These are phyloP conservation scores for Sakesphorus luctuosus DNA, from an alignment of 2,113 vertebrate genomes.

Conservation along the genomic window DNA sequence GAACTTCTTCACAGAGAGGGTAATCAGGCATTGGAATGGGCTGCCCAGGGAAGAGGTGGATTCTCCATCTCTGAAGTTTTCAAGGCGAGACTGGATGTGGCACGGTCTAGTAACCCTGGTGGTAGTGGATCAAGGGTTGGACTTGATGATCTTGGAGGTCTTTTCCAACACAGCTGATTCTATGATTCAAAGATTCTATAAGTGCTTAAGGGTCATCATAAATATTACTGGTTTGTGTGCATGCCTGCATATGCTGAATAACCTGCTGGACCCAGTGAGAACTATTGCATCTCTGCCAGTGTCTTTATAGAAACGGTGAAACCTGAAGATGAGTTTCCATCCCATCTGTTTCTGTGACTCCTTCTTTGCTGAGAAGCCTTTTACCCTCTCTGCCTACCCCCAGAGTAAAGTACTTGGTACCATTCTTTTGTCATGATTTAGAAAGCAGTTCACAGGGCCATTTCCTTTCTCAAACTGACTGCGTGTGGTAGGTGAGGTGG, in stretches of 20 bases:
- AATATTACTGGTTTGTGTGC: not conserved
- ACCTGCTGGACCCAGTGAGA: not conserved
- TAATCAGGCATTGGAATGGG: too few relatives aligned
- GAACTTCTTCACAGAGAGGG: too few relatives aligned
- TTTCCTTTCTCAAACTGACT: not conserved
- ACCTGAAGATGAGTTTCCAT: not conserved
- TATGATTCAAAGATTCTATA: too few relatives aligned
- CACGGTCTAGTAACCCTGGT: too few relatives aligned
- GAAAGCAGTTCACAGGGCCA: rapidly evolving
- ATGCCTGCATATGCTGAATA: not conserved
- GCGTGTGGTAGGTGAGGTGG: not conserved
- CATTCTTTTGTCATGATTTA: not conserved
- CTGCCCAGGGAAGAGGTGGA: too few relatives aligned
- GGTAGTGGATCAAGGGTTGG: too few relatives aligned
- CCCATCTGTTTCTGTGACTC: not conserved
- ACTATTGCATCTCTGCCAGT: not conserved
- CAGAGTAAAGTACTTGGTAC: not conserved
- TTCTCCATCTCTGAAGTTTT: too few relatives aligned
- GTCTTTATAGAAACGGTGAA: rapidly evolving
- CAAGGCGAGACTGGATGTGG: too few relatives aligned
- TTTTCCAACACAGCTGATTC: too few relatives aligned
- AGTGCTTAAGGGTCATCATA: not conserved
- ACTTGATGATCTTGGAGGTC: too few relatives aligned
- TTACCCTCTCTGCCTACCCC: not conserved
- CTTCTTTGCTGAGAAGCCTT: not conserved